Evolutionary conservation across 2,113 vertebrate species (phyloP).

Genomic region (Lophura nycthemera): DNA sequence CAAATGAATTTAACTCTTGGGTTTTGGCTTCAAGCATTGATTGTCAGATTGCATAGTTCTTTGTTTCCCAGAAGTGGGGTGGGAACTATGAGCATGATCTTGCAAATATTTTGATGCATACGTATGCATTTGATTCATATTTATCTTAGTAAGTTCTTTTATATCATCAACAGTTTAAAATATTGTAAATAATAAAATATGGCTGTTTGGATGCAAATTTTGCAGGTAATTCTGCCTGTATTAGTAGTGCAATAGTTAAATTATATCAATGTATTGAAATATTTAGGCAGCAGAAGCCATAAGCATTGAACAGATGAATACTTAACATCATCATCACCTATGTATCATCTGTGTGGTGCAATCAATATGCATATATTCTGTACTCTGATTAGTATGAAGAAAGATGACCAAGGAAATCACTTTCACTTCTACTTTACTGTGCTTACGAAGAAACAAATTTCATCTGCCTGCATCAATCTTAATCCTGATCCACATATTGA

Average conservation of each 20-base stretch:
- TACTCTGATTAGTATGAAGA: background rate
- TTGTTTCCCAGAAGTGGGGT: background rate
- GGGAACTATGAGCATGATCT: background rate
- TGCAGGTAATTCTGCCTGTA: background rate
- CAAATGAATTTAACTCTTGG: background rate
- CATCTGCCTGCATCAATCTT: background rate
- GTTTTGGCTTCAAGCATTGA: background rate
- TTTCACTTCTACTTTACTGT: background rate
- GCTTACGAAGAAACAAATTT: background rate
- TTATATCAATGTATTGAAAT: background rate
- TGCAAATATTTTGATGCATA: background rate
- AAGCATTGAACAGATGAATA: constrained; percentile 16
- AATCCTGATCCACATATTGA: background rate
- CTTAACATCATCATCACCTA: constrained; percentile 19
- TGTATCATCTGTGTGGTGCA: background rate
- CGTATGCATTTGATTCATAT: background rate
- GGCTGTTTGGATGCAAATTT: background rate
- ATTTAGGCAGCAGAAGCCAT: background rate
- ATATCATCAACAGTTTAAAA: background rate
- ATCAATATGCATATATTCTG: background rate
- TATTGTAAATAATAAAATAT: background rate
- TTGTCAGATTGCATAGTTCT: background rate
- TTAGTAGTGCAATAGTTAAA: background rate
- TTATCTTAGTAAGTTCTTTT: background rate
- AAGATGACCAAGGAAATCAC: background rate